Evolutionary conservation across 1,140 invertebrate genomes (phyloP).

Genomic region (Penaeus vannamei): DNA sequence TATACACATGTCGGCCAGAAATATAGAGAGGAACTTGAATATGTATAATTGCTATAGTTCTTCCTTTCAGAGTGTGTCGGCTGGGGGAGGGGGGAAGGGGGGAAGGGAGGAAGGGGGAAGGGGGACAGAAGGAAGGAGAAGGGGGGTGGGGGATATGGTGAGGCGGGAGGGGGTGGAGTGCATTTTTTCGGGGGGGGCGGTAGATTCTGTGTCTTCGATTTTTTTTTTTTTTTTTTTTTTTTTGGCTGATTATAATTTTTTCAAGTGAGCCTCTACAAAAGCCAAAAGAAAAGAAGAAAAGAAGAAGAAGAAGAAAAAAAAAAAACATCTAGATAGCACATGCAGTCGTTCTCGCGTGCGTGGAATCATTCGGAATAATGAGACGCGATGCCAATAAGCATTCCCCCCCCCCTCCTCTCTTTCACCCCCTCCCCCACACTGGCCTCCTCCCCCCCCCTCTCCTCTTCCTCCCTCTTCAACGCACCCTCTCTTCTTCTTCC

Average conservation of each 20-base stretch:
- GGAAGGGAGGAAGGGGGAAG: neutral
- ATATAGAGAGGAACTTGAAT: slow-evolving; percentile 11
- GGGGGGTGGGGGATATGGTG: neutral
- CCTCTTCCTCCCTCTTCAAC: neutral
- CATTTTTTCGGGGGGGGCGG: neutral
- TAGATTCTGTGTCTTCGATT: too few species aligned
- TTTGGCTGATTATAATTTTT: too few species aligned
- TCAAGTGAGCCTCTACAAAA: too few species aligned
- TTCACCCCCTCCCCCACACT: neutral
- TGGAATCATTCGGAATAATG: too few species aligned
- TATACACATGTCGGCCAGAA: neutral
- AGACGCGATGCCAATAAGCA: too few species aligned
- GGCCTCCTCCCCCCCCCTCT: neutral
- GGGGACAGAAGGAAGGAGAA: neutral
- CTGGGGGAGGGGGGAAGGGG: neutral
- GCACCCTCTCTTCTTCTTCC: too few species aligned
- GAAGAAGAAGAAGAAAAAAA: too few species aligned
- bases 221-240: too few species aligned
- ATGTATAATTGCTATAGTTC: too few species aligned
- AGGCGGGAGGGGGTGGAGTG: neutral
- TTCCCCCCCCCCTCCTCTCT: neutral
- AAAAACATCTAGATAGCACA: too few species aligned
- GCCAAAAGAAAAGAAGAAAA: too few species aligned
- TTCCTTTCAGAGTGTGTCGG: neutral
- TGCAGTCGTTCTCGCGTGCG: too few species aligned